These are phyloP conservation scores for Oreochromis grahami DNA, from an alignment of 2,797 vertebrate genomes.

Conservation along the genomic window DNA sequence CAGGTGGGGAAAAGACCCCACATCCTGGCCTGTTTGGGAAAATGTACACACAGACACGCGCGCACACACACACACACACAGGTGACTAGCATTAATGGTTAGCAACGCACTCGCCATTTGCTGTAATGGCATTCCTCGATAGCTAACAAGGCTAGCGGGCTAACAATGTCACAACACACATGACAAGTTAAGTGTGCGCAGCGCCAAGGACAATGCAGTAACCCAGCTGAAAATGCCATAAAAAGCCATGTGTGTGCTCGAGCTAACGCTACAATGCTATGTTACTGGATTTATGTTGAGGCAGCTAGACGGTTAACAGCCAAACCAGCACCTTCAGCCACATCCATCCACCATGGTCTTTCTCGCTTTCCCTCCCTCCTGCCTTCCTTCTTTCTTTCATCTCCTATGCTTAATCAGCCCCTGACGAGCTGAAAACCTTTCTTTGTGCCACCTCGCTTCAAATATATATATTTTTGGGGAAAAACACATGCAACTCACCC, in stretches of 20 bases:
- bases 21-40: background rate
- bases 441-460: background rate
- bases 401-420: constrained; percentile 17
- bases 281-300: background rate
- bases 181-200: background rate
- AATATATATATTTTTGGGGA: background rate
- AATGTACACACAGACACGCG: background rate
- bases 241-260: accelerated
- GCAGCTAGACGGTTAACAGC: constrained; percentile 16
- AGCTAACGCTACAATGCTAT: background rate
- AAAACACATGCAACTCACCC: constrained; percentile 72
- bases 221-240: background rate
- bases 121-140: constrained; percentile 18
- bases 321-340: constrained; percentile 16
- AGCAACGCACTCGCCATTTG: constrained; percentile 16
- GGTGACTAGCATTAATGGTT: constrained; percentile 12
- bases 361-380: background rate
- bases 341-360: constrained; percentile 47
- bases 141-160: constrained; percentile 49
- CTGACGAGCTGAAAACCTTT: constrained; percentile 2
- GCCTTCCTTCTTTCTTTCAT: background rate
- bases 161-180: constrained; percentile 44
- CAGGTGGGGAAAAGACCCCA: background rate
- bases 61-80: too few species aligned
- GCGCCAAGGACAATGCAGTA: background rate